Conservation (phyloP, 2,797 vertebrate species). For the Crocodylus rhombifer region DNA sequence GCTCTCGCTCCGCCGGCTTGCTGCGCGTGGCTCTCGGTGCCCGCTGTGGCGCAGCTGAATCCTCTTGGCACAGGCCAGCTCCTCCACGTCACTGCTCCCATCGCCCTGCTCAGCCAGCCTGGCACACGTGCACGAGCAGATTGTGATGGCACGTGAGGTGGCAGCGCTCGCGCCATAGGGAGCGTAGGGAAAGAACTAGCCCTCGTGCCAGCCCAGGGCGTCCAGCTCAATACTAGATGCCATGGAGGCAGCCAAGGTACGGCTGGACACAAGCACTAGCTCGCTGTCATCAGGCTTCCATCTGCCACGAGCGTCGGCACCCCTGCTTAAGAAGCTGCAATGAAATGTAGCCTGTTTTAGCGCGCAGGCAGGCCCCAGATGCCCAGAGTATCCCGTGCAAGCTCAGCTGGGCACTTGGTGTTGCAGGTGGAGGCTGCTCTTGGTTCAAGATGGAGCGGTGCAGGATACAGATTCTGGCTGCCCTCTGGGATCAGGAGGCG, state of each 20-base stretch:
- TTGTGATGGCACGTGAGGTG: fast-evolving
- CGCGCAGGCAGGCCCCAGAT: not conserved
- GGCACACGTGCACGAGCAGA: fast-evolving
- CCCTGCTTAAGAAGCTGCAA: not conserved
- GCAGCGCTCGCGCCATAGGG: not conserved
- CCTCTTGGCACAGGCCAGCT: not conserved
- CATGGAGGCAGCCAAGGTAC: too few relatives aligned
- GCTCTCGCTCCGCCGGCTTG: not conserved
- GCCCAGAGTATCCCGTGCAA: not conserved
- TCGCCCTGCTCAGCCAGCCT: not conserved
- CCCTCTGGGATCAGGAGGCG: not conserved
- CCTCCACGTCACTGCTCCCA: not conserved
- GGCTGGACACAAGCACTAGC: too few relatives aligned
- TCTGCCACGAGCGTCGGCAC: fast-evolving
- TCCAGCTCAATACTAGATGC: not conserved
- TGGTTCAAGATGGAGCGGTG: not conserved
- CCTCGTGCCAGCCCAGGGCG: not conserved
- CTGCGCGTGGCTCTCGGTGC: not conserved
- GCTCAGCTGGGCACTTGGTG: not conserved
- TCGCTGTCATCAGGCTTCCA: not conserved
- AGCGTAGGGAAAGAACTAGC: not conserved
- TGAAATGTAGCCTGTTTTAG: not conserved
- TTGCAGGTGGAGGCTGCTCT: not conserved
- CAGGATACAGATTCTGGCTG: not conserved
- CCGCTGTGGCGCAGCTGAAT: not conserved